Evolutionary conservation across 2,888 invertebrate species (phyloP).

Genomic region (Siphonodentalium dalli): DNA sequence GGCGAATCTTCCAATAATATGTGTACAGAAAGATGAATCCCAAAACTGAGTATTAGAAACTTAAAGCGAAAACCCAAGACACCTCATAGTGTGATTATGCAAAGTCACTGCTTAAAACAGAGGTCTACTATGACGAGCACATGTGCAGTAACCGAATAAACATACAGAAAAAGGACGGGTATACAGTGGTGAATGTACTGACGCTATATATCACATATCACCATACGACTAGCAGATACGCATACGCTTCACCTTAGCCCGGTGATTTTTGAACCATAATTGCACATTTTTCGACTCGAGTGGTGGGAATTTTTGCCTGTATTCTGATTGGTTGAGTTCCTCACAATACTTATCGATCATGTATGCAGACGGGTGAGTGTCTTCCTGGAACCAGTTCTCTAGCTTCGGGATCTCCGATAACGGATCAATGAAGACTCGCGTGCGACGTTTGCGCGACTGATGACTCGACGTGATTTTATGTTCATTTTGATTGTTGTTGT

Average conservation of each 20-base stretch:
- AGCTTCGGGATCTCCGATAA: conserved; percentile 86
- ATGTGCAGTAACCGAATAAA: neutral
- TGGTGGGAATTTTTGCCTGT: conserved; percentile 97
- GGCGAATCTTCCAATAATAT: too few relatives aligned
- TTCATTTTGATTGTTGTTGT: conserved; percentile 10
- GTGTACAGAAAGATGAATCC: too few relatives aligned
- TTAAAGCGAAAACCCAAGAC: too few relatives aligned
- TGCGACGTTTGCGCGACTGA: conserved; percentile 78
- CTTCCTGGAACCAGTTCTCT: conserved; percentile 89
- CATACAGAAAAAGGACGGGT: neutral
- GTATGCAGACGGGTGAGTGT: conserved; percentile 98
- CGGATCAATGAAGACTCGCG: conserved; percentile 98
- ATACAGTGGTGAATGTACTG: neutral
- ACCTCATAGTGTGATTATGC: too few relatives aligned
- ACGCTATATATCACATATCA: conserved; percentile 7
- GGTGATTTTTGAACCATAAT: conserved; percentile 99
- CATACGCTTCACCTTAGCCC: conserved; percentile 96
- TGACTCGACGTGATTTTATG: conserved; percentile 9
- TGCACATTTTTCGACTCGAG: conserved; percentile 99
- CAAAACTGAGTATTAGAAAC: too few relatives aligned
- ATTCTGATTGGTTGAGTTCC: conserved; percentile 94
- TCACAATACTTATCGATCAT: conserved; percentile 97
- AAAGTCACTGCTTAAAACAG: too few relatives aligned
- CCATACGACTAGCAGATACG: conserved; percentile 32
- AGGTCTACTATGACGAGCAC: too few relatives aligned